phyloP scores from a whole-genome alignment of 2,113 vertebrate species.

The Mirounga angustirostris region DNA sequence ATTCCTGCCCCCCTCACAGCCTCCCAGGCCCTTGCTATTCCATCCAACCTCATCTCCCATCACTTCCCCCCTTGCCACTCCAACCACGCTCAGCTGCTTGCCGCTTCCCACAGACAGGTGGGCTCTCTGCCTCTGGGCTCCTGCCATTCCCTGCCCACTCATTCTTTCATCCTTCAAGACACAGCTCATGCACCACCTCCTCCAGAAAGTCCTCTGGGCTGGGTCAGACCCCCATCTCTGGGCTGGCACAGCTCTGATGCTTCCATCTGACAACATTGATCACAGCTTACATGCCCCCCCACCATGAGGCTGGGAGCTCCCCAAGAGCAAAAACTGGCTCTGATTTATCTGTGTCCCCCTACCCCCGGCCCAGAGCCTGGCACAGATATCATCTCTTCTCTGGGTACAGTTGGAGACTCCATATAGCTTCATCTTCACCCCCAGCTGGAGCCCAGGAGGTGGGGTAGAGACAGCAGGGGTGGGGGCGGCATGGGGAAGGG shows the following conservation, averaged over 20 bases:
- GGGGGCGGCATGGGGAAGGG: background rate
- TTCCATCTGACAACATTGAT: background rate
- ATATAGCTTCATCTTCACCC: background rate
- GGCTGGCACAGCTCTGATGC: background rate
- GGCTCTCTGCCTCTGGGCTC: background rate
- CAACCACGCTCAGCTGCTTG: background rate
- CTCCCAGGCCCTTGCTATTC: background rate
- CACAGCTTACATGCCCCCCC: background rate
- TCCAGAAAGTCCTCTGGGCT: background rate
- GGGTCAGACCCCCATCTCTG: background rate
- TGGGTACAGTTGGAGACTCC: background rate
- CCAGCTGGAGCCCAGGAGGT: background rate
- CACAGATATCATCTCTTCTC: background rate
- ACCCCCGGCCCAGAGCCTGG: background rate
- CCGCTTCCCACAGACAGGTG: background rate
- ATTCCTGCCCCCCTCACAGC: accelerated
- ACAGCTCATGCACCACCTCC: background rate
- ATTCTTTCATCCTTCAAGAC: background rate
- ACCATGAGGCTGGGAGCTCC: background rate
- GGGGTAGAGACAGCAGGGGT: background rate
- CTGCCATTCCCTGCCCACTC: background rate
- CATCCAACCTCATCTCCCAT: background rate
- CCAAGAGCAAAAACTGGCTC: background rate
- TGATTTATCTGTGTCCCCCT: background rate
- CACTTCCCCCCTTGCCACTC: too few species aligned